Evolutionary conservation across 2,888 invertebrate species (phyloP).

Genomic region (Limenitis camilla): DNA sequence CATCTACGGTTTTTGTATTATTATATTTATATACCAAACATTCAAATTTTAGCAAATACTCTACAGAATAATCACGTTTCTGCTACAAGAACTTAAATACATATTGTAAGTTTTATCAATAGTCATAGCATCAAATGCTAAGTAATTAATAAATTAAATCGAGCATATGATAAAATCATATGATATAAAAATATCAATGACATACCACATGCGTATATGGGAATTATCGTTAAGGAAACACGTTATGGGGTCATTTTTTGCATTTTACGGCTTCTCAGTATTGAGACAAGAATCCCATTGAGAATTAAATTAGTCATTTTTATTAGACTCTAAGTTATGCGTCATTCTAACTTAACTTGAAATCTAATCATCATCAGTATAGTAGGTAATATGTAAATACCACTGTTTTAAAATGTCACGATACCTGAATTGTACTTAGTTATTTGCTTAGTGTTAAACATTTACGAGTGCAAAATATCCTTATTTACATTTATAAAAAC

Average conservation of each 20-base stretch:
- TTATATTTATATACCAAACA: too few species aligned
- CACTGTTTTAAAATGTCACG: neutral
- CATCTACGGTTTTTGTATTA: neutral
- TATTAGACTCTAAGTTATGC: slow-evolving; percentile 14
- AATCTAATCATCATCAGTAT: slow-evolving; percentile 2
- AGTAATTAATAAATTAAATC: too few species aligned
- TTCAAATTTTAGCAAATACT: too few species aligned
- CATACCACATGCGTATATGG: slow-evolving; percentile 16
- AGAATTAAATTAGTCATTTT: slow-evolving; percentile 16
- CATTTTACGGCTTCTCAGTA: slow-evolving; percentile 19
- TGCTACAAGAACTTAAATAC: too few species aligned
- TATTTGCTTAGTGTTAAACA: neutral
- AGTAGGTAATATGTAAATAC: neutral
- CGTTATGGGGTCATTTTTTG: slow-evolving; percentile 16
- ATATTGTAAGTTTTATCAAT: too few species aligned
- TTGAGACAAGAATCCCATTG: slow-evolving; percentile 18
- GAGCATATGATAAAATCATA: neutral
- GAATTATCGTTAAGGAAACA: slow-evolving; percentile 19
- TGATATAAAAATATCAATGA: slow-evolving; percentile 21
- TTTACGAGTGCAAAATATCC: neutral
- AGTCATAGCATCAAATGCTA: too few species aligned
- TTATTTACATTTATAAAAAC: neutral
- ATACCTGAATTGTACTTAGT: neutral
- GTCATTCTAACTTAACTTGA: slow-evolving; percentile 11
- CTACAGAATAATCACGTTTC: too few species aligned